Base-by-base conservation (phyloP, 2,113 vertebrate species). In the Microcebus jonahi region DNA sequence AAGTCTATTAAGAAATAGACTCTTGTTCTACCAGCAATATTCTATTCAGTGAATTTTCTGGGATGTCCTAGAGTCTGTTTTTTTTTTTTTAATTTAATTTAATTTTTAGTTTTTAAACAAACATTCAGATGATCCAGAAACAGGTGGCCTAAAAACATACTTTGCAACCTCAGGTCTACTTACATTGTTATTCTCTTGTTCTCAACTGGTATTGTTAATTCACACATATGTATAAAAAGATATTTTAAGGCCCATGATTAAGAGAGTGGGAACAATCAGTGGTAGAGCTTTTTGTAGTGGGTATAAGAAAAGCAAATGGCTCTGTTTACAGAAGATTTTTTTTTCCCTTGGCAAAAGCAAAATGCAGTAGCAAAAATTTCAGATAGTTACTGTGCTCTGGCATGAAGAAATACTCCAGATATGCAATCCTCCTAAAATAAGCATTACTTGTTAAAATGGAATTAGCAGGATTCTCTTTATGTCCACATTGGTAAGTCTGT, bases 191-290 rank as follows among this genome's bases (percentile, higher is more conserved):
- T 75, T 90, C 3, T 50, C 18, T 71, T 70, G 21, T 88, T 93
- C 50, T 48, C 11, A 88, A 36, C 20, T n/a, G 42, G 0, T 50
- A 63, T 90, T 77, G 15, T 53, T 80, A 83, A 90, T 36, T 80
- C 36, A 82, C n/a, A 77, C 12, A 57, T 34, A 29, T 36, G 13
- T 57, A 65, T 67, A 67, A 36, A 95, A 77, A 55, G 5, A 12
- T 75, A 67, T 96, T 85, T 96, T 94, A 89, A 91, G 70, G 84
- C 8, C 7, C 42, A 13, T 77, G 27, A 77, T 76, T 92, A 90
- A 92, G 42, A 57, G 4, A 75, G 23, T 88, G 59, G 73, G 70
- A 83, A 55, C 34, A 70, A n/a, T 68, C 34, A 83, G 8, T 91
- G 48, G 48, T 59, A 61, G 36, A 91, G 29, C 1, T 42, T 75